Conservation (phyloP, 1,140 invertebrate genomes). For the Zophobas atratus region DNA sequence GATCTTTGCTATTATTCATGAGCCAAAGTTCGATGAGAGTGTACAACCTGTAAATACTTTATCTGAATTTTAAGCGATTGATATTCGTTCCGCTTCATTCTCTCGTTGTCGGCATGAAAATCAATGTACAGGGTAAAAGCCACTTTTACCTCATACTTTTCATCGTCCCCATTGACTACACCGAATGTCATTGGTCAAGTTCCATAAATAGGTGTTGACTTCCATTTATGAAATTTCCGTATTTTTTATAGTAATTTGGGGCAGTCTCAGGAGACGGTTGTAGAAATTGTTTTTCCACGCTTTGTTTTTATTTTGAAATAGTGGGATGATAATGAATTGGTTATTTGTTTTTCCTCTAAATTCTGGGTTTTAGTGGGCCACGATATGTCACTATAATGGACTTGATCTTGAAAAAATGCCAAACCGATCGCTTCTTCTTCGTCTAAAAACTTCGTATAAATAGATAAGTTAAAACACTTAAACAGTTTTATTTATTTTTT, state of each 20-base stretch:
- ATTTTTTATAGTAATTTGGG: too few species aligned
- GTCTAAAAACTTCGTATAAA: conserved; percentile 6
- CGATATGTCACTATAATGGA: conserved; percentile 32
- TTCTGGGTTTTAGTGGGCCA: conserved; percentile 27
- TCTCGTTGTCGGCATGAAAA: conserved; percentile 25
- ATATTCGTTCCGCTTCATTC: conserved; percentile 19
- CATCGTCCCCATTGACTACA: conserved; percentile 13
- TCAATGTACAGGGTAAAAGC: conserved; percentile 6
- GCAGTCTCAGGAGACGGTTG: neutral
- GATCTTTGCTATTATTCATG: too few species aligned
- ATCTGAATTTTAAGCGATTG: conserved; percentile 29
- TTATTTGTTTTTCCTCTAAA: neutral
- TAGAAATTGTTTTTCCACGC: neutral
- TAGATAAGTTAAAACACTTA: neutral
- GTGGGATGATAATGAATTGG: neutral
- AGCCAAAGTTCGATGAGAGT: neutral
- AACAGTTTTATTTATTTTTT: neutral
- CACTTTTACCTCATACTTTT: conserved; percentile 30
- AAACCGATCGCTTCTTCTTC: conserved; percentile 13
- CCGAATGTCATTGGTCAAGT: conserved; percentile 31
- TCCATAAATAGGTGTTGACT: conserved; percentile 13
- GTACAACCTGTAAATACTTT: conserved; percentile 1
- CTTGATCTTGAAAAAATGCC: conserved; percentile 39
- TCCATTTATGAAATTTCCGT: conserved; percentile 29
- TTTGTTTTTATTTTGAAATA: neutral